Base-by-base conservation (phyloP, 2,888 invertebrate genomes). In the Zygogramma bicolorata region DNA sequence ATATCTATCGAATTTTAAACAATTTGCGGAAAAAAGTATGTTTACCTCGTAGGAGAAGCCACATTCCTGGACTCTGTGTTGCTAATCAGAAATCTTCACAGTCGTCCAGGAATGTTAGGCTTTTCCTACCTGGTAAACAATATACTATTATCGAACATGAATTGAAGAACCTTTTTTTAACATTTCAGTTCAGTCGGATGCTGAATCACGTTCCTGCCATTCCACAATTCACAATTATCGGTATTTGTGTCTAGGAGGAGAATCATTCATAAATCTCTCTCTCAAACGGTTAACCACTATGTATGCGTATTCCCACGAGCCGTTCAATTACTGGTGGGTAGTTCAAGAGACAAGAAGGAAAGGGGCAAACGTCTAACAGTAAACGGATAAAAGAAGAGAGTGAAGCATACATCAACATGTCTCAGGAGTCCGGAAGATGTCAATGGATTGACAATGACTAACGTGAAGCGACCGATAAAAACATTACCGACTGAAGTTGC, bases 321-420 rank as follows among this genome's bases (percentile, higher is more conserved):
- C 27, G n/a, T 22, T 53, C 53, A 53, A 53, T 53, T 25, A 53
- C 53, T 53, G n/a, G 53, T 53, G 53, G 53, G 53, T 53, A 53
- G 53, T 53, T 53, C n/a, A 27, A 53, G 53, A 53, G 27, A 53
- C 27, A 18, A 20, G 15, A 18, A 46, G n/a, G 25, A 53, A 27
- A 53, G 27, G 53, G 27, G n/a, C 22, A 53, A 53, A 53, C 53
- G 53, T 53, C 22, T 53, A 53, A 53, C 53, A 53, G 53, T 53
- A 27, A 25, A 27, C 53, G 25, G 53, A 53, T 53, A 7, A 53
- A 53, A 53, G 53, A 22, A 27, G 53, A 53, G 25, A 53, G n/a
- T 53, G 53, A 10, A 53, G n/a, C 53, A 53, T 53, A 13, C 53
- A 53, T 53, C 53, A 53, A 25, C 53, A 6, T 53, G 53, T 53